Evolutionary conservation across 2,113 vertebrate species (phyloP).

Genomic region (Hemibagrus wyckioides): DNA sequence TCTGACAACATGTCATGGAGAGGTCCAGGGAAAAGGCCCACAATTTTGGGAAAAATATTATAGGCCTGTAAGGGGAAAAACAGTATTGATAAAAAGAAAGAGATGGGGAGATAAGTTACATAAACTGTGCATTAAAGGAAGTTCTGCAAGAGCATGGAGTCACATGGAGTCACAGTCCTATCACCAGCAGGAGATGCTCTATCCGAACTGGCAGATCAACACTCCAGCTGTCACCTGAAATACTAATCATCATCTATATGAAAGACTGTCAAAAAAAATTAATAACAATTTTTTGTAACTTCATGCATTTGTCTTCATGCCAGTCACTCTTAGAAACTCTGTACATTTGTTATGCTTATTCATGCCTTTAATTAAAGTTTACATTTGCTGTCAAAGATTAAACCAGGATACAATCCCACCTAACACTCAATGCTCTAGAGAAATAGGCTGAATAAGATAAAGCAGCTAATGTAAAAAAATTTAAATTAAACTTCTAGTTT

Average conservation of each 20-base stretch:
- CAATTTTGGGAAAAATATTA: constrained; percentile 60
- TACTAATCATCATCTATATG: neutral
- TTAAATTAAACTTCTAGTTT: no score
- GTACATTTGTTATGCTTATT: neutral
- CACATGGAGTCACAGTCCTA: neutral
- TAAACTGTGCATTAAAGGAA: neutral
- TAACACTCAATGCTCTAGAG: neutral
- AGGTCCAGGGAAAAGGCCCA: constrained; percentile 63
- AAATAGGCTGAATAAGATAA: neutral
- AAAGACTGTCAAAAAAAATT: neutral
- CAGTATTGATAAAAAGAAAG: neutral
- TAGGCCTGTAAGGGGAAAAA: constrained; percentile 47
- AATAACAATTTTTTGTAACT: no score
- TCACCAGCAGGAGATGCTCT: neutral
- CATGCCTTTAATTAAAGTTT: neutral
- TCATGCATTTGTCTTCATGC: neutral
- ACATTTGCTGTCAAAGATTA: neutral
- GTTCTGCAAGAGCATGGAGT: neutral
- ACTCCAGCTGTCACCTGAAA: neutral
- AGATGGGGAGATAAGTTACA: neutral
- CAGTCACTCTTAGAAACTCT: neutral
- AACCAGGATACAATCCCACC: neutral
- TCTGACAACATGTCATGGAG: constrained; percentile 51
- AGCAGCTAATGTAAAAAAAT: neutral
- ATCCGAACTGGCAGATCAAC: neutral